A percentile compares a stretch with the other conserved stretches of the same genome.
These are phyloP conservation scores for Gadus chalcogrammus DNA, from an alignment of 2,113 vertebrate genomes.

Conservation along the genomic window DNA sequence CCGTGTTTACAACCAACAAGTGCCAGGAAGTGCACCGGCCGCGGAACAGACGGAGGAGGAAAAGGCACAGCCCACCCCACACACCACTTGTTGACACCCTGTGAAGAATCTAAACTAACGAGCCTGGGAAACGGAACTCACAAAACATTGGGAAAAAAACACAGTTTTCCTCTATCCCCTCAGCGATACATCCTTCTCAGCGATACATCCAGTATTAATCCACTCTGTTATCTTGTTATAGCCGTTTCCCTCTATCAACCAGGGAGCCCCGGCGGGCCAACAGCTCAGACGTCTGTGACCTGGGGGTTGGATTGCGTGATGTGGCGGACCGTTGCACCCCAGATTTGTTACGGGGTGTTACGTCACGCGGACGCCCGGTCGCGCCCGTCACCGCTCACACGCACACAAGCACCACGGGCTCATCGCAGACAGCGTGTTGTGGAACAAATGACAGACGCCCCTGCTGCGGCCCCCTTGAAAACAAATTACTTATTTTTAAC, in stretches of 20 bases:
- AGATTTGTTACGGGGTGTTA: conserved; percentile 36
- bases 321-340: conserved; percentile 43
- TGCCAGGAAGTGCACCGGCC: conserved; percentile 30
- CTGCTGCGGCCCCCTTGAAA: conserved; percentile 50
- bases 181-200: no score
- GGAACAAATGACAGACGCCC: conserved; percentile 38
- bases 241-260: neutral
- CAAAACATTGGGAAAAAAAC: neutral
- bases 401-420: conserved; percentile 17
- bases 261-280: neutral
- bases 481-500: conserved; percentile 57
- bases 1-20: conserved; percentile 13
- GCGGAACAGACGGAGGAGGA: conserved; percentile 33
- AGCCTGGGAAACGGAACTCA: conserved; percentile 4
- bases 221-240: no score
- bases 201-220: neutral
- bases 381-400: conserved; percentile 2
- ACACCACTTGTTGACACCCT: no score
- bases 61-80: no score
- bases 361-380: neutral
- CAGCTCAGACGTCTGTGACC: neutral
- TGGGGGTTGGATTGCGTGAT: no score
- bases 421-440: conserved; percentile 25
- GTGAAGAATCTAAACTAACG: no score
- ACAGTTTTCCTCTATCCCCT: neutral